Percentiles rank a stretch among this genome's conserved stretches.
These are phyloP conservation scores for Hirtodrosophila histrioides DNA, from an alignment of 2,888 invertebrate genomes.

Conservation along the genomic window DNA sequence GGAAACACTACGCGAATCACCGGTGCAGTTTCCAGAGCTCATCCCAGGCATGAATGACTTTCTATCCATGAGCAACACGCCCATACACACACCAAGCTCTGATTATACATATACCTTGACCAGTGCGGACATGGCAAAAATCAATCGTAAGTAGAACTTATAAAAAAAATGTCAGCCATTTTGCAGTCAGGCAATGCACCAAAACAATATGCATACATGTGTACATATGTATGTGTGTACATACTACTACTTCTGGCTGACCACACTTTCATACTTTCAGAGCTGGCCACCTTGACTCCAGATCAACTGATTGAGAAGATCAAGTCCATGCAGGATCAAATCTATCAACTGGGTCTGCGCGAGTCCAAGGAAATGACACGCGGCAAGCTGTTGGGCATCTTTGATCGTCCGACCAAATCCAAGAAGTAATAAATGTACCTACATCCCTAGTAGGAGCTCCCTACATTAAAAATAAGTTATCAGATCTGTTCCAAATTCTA, in stretches of 20 bases:
- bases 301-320: conserved; percentile 96
- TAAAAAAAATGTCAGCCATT: no score
- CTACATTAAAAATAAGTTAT: no score
- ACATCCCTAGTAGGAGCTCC: no score
- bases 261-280: conserved; percentile 82
- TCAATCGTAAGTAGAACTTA: conserved; percentile 89
- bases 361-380: conserved; percentile 98
- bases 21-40: conserved; percentile 98
- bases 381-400: conserved; percentile 96
- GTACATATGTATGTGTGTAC: no score
- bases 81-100: conserved; percentile 85
- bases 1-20: conserved; percentile 96
- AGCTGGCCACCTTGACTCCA: conserved; percentile 90
- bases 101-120: conserved; percentile 89
- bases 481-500: no score
- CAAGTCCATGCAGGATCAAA: conserved; percentile 95
- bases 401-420: conserved; percentile 82
- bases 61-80: conserved; percentile 88
- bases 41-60: conserved; percentile 96
- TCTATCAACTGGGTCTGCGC: conserved; percentile 96
- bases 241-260: no score
- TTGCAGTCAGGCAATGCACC: no score
- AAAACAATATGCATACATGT: no score
- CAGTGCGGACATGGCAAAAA: conserved; percentile 89
- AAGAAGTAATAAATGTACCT: conserved; percentile 20